A percentile compares a stretch with the other conserved stretches of the same genome.
These are phyloP conservation scores for Fulica atra DNA, from an alignment of 2,113 vertebrate genomes.

Conservation along the genomic window DNA sequence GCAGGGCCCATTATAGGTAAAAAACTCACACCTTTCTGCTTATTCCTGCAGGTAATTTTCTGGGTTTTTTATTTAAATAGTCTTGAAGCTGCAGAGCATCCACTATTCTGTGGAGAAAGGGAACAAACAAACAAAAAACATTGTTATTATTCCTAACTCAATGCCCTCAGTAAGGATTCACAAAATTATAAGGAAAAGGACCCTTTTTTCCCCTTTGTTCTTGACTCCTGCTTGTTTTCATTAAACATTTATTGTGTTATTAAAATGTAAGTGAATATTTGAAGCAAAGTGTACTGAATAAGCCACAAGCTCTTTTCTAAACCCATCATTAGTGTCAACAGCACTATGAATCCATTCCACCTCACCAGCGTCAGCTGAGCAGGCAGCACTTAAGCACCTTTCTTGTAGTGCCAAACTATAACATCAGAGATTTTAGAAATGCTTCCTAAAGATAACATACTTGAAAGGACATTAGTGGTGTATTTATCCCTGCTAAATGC, in stretches of 20 bases:
- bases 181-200: background rate
- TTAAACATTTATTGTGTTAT: conserved; percentile 4
- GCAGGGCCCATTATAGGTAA: background rate
- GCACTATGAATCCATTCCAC: background rate
- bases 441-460: background rate
- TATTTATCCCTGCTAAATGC: background rate
- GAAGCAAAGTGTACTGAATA: background rate
- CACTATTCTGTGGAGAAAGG: conserved; percentile 1
- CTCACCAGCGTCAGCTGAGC: background rate
- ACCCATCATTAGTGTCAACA: background rate
- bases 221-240: conserved; percentile 1
- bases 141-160: background rate
- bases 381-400: background rate
- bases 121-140: background rate
- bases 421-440: background rate
- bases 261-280: background rate
- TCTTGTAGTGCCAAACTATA: background rate
- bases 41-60: conserved; percentile 52
- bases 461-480: background rate
- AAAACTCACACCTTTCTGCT: conserved; percentile 57
- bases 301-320: background rate
- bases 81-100: conserved; percentile 46
- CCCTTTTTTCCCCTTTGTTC: background rate
- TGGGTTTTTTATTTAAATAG: conserved; percentile 5
- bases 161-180: background rate